phyloP scores from a whole-genome alignment of 2,113 vertebrate species.

The Zootoca vivipara region DNA sequence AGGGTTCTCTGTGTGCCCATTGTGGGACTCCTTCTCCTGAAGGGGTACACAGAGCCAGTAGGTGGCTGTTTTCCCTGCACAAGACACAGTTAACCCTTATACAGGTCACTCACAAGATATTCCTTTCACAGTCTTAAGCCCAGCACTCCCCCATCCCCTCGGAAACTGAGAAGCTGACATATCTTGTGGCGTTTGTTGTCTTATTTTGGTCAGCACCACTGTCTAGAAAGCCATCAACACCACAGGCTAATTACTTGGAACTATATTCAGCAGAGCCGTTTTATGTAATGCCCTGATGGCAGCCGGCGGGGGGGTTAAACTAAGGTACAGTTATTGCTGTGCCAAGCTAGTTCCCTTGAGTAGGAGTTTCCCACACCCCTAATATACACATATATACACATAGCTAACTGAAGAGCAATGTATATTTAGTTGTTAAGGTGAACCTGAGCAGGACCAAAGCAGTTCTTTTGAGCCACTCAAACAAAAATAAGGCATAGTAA shows the following conservation, averaged over 20 bases:
- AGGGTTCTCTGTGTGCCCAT: not conserved
- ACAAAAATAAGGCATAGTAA: not conserved
- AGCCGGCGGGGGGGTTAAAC: not conserved
- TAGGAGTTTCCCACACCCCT: not conserved
- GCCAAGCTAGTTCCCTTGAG: not conserved
- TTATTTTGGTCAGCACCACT: slow-evolving; percentile 4
- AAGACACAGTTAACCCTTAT: not conserved
- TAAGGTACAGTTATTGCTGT: not conserved
- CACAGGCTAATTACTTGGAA: not conserved
- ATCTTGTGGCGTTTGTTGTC: not conserved
- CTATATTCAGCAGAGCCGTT: slow-evolving; percentile 1
- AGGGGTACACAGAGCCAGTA: not conserved
- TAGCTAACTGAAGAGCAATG: not conserved
- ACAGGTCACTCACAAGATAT: not conserved
- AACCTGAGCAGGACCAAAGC: not conserved
- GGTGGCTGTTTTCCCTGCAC: not conserved
- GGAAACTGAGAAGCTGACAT: slow-evolving; percentile 18
- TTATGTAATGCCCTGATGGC: not conserved
- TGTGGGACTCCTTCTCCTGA: not conserved
- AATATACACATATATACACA: too few relatives aligned
- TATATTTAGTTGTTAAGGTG: not conserved
- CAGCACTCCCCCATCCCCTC: not conserved
- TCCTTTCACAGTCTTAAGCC: not conserved
- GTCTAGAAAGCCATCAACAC: slow-evolving; percentile 24
- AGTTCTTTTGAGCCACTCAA: not conserved